Base-by-base conservation (phyloP, 2,113 vertebrate genomes). In the Megaceryle maxima region DNA sequence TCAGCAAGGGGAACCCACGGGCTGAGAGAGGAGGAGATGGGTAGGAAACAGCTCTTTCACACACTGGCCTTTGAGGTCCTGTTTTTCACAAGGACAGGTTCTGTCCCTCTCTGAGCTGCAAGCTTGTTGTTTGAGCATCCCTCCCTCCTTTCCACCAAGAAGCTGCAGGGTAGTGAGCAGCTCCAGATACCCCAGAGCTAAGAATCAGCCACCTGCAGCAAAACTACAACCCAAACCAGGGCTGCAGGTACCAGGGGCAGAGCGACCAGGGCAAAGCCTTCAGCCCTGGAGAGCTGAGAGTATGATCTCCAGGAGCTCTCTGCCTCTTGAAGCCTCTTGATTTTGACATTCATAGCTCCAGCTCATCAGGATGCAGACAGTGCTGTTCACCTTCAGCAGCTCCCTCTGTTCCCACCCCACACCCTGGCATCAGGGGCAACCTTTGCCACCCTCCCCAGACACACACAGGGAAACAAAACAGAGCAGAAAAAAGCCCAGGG, bases 281-380 rank as follows among this genome's bases (percentile, higher is more conserved):
- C 44, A 72, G 16, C 68, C 67, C 63, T 37, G 16, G 13, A 13
- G 28, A 81, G 6, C 44, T 2, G 0, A 4, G 14, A 88, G 68
- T 20, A 0, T 62, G 29, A 20, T 11, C 63, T 33, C 31, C 74
- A 67, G 29, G 20, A 90, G 78, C 17, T 37, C 25, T 28, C 56
- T 67, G 53, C 53, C 24, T 57, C 91, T 37, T 3, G 8, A 37
- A 87, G 59, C 48, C 21, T 76, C 77, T 56, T 7, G 17, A 5
- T 67, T 66, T 51, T 10, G 33, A 9, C 37, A 9, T 17, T 37
- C 17, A 4, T 11, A 53, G 66, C 69, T 81, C 12, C 79, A 78
- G 85, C 79, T 94, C 29, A 96, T 90, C 17, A 9, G 77, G 68
- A 95, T 95, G 93, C 95, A 96, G 95, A 92, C 93, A 59, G 83